Conservation (phyloP, 2,113 vertebrate genomes). For the Eolophus roseicapilla region DNA sequence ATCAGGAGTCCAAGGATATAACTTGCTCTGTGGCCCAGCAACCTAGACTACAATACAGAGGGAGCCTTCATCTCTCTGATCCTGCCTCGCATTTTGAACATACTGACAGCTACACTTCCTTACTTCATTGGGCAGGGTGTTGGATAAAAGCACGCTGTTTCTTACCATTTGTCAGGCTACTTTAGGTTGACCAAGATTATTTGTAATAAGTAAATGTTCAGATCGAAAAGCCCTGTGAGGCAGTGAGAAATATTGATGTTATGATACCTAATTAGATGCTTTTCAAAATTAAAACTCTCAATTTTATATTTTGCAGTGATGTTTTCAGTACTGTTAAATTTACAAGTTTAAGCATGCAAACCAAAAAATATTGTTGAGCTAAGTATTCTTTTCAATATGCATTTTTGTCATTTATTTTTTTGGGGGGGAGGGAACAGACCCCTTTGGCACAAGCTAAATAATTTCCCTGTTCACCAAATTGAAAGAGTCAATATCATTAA, state of each 20-base stretch:
- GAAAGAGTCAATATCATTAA: not conserved
- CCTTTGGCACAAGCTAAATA: not conserved
- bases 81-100: not conserved
- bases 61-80: conserved; percentile 22
- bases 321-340: not conserved
- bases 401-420: not conserved
- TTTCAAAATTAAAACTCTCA: not conserved
- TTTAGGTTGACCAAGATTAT: not conserved
- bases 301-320: not conserved
- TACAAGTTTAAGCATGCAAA: not conserved
- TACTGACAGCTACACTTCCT: not conserved
- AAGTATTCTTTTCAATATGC: not conserved
- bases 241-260: not conserved
- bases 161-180: not conserved
- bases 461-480: not conserved
- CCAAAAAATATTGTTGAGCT: not conserved
- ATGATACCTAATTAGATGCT: not conserved
- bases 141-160: not conserved
- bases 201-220: not conserved
- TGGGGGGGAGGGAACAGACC: not conserved
- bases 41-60: not conserved
- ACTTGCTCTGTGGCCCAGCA: conserved; percentile 1
- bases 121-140: not conserved
- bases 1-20: not conserved
- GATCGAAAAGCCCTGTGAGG: not conserved